phyloP scores from a whole-genome alignment of 2,797 vertebrate species.

The Gobio occitaniae region DNA sequence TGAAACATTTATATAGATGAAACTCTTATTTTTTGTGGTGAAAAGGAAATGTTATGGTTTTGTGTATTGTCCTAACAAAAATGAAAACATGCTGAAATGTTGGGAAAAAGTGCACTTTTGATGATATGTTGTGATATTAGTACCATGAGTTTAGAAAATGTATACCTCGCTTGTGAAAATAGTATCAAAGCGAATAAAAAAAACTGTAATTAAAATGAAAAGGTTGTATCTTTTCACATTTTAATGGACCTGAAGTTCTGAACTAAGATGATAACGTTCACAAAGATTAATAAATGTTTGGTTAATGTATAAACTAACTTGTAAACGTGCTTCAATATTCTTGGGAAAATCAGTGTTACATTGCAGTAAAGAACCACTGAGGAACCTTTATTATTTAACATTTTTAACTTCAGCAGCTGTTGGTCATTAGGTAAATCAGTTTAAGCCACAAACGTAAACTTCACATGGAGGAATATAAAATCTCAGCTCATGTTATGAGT shows the following conservation, averaged over 20 bases:
- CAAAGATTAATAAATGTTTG: not conserved
- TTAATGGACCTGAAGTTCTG: not conserved
- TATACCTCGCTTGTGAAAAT: too few relatives aligned
- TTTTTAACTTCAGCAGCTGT: conserved; percentile 23
- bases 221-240: not conserved
- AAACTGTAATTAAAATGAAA: too few relatives aligned
- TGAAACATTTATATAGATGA: too few relatives aligned
- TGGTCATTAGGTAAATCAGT: conserved; percentile 33
- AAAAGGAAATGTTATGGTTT: too few relatives aligned
- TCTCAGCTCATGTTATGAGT: conserved; percentile 40
- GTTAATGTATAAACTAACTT: not conserved
- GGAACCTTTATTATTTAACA: not conserved
- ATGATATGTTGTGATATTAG: too few relatives aligned
- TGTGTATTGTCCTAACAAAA: too few relatives aligned
- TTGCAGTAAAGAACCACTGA: not conserved
- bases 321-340: not conserved
- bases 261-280: not conserved
- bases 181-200: too few relatives aligned
- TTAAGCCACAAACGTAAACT: not conserved
- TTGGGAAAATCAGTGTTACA: not conserved
- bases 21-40: too few relatives aligned
- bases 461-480: conserved; percentile 2
- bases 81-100: too few relatives aligned
- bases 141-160: too few relatives aligned
- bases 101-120: too few relatives aligned